Conservation (phyloP, 2,797 vertebrate genomes). For the Fringilla coelebs region DNA sequence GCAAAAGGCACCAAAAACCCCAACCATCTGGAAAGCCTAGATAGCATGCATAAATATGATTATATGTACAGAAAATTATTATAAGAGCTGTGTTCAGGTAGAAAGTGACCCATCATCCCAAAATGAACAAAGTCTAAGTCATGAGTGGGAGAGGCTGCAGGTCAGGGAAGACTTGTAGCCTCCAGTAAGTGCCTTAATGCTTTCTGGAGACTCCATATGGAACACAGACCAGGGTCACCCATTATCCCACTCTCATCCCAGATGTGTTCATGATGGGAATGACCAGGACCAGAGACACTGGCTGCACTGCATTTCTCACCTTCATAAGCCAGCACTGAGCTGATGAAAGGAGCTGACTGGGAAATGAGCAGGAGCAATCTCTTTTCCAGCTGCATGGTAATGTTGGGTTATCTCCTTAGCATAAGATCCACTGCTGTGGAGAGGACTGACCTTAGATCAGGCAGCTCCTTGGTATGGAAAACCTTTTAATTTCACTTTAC, state of each 20-base stretch:
- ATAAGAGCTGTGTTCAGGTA: neutral
- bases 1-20: neutral
- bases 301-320: neutral
- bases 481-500: neutral
- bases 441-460: neutral
- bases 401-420: neutral
- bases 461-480: neutral
- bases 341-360: neutral
- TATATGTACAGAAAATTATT: neutral
- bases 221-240: neutral
- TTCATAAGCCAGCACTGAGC: neutral
- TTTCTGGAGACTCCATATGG: neutral
- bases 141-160: neutral
- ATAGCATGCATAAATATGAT: neutral
- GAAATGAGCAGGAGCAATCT: neutral
- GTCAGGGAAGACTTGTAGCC: neutral
- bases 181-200: neutral
- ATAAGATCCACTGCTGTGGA: neutral
- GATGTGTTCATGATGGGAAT: neutral
- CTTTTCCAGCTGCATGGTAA: neutral
- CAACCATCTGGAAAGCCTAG: neutral
- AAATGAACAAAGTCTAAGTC: neutral
- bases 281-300: no score
- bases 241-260: neutral
- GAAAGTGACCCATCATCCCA: neutral